Percentiles rank a stretch among this genome's conserved stretches.
phyloP scores from a whole-genome alignment of 2,113 vertebrate species.

The Chunga burmeisteri region DNA sequence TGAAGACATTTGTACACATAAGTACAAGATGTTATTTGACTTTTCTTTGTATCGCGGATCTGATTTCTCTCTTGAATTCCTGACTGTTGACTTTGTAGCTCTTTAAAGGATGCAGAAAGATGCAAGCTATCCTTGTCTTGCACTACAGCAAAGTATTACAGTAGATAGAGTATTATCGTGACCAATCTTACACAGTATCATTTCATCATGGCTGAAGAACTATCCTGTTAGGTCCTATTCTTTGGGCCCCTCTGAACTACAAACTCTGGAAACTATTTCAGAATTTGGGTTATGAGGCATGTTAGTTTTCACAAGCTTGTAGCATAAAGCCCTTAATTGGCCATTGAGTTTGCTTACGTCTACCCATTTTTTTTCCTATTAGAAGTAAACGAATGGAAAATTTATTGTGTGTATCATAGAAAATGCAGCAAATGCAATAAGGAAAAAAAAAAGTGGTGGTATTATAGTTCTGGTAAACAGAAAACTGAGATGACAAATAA shows the following conservation, averaged over 20 bases:
- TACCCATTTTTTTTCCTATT: not conserved
- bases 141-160: not conserved
- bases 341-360: not conserved
- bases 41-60: not conserved
- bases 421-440: not conserved
- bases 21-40: not conserved
- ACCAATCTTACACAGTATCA: not conserved
- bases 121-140: not conserved
- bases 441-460: not conserved
- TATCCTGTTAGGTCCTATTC: not conserved
- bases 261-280: not conserved
- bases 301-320: not conserved
- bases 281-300: not conserved
- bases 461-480: not conserved
- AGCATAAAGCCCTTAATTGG: not conserved
- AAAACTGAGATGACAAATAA: not conserved
- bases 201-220: not conserved
- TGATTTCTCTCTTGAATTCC: not conserved
- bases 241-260: not conserved
- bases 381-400: not conserved
- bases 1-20: accelerated
- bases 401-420: not conserved
- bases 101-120: not conserved
- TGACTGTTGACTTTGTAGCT: not conserved
- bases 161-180: not conserved